Conservation (phyloP, 1,140 invertebrate genomes). For the Sarcophaga peregrina region DNA sequence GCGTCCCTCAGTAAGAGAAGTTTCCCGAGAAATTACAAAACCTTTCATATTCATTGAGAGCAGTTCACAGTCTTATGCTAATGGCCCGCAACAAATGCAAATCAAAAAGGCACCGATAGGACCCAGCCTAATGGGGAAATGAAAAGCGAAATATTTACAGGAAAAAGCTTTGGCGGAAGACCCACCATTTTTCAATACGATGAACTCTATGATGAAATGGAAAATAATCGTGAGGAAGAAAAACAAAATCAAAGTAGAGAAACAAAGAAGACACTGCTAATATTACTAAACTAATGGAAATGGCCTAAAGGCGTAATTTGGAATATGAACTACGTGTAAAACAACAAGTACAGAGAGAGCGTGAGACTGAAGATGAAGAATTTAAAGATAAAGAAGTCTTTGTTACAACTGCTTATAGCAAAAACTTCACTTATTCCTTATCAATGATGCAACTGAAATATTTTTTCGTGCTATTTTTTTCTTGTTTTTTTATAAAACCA, state of each 20-base stretch:
- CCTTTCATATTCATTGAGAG: conserved; percentile 68
- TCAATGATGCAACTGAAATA: too few relatives aligned
- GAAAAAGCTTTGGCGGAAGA: conserved; percentile 87
- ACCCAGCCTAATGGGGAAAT: conserved; percentile 61
- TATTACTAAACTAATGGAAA: conserved; percentile 83
- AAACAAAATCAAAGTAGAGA: conserved; percentile 71
- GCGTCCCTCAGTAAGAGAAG: conserved; percentile 40
- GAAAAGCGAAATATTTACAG: conserved; percentile 69
- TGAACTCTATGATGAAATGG: conserved; percentile 91
- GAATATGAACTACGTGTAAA: conserved; percentile 90
- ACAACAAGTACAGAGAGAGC: conserved; percentile 88
- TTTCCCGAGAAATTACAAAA: conserved; percentile 38
- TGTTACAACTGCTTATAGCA: conserved; percentile 91
- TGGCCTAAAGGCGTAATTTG: conserved; percentile 86
- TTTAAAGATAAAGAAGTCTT: conserved; percentile 96
- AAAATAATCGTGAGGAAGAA: conserved; percentile 74
- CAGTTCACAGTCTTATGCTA: conserved; percentile 63
- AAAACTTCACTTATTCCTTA: too few relatives aligned
- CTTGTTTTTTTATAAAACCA: too few relatives aligned
- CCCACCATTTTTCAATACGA: conserved; percentile 94
- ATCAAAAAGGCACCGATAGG: conserved; percentile 55
- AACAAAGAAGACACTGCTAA: conserved; percentile 84
- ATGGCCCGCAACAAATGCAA: conserved; percentile 57
- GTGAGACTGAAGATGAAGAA: conserved; percentile 87
- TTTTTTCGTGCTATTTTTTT: too few relatives aligned